A percentile compares a stretch with the other conserved stretches of the same genome.
Evolutionary conservation across 2,797 vertebrate genomes (phyloP).

Genomic region (Brachyrhaphis roseni): DNA sequence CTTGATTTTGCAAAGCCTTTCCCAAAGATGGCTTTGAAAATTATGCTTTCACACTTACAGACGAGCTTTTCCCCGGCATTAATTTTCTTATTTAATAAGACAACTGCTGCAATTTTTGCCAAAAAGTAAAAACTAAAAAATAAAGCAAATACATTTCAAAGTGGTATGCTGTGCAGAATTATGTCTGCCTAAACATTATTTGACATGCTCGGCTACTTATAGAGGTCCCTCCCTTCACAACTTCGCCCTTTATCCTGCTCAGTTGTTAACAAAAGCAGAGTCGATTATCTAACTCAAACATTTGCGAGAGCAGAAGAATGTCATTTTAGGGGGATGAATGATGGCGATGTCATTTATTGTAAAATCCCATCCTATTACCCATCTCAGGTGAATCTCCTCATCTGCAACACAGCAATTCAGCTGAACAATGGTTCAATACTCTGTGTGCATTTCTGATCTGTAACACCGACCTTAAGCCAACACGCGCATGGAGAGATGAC

Average conservation of each 20-base stretch:
- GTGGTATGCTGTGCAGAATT: background rate
- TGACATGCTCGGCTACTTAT: constrained; percentile 3
- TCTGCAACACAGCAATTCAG: constrained; percentile 12
- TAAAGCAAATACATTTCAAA: background rate
- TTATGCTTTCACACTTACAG: constrained; percentile 5
- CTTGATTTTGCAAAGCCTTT: constrained; percentile 1
- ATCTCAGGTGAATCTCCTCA: constrained; percentile 66
- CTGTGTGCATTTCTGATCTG: constrained; percentile 67
- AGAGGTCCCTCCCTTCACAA: constrained; percentile 20
- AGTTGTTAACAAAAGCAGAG: constrained; percentile 47
- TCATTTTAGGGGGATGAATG: constrained; percentile 38
- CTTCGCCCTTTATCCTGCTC: constrained; percentile 52
- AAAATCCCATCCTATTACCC: constrained; percentile 70
- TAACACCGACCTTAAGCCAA: constrained; percentile 32
- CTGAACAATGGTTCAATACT: constrained; percentile 70
- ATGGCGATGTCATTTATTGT: constrained; percentile 74
- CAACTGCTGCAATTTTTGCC: constrained; percentile 6
- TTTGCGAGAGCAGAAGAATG: constrained; percentile 33
- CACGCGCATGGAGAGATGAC: constrained; percentile 20
- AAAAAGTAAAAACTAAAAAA: constrained; percentile 1
- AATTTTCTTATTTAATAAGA: background rate
- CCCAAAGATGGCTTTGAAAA: background rate
- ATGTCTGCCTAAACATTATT: constrained; percentile 21
- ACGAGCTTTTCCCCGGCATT: constrained; percentile 8
- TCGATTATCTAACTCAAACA: constrained; percentile 66